A percentile compares a stretch with the other conserved stretches of the same genome.
Evolutionary conservation across 2,888 invertebrate genomes (phyloP).

Genomic region (Litoditis marina): DNA sequence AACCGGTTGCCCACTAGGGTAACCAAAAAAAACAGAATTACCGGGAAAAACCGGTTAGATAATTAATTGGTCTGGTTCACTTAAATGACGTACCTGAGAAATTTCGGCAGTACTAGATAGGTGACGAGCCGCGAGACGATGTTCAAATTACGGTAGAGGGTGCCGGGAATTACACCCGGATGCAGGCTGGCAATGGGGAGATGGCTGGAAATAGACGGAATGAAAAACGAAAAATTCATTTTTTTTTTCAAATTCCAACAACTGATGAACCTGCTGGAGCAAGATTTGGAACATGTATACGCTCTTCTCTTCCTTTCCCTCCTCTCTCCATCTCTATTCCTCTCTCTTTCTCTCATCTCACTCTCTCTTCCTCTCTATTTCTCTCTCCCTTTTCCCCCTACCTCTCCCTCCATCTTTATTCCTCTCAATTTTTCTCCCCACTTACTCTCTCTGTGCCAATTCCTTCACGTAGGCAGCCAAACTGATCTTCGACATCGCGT

Average conservation of each 20-base stretch:
- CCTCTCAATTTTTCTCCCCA: not conserved
- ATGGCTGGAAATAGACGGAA: constrained; percentile 6
- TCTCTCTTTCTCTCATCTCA: too few species aligned
- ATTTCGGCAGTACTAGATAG: constrained; percentile 5
- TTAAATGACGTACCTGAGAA: constrained; percentile 5
- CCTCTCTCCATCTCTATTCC: too few species aligned
- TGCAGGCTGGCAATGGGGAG: constrained; percentile 19
- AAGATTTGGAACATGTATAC: too few species aligned
- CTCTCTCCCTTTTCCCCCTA: too few species aligned
- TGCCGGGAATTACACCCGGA: constrained; percentile 38
- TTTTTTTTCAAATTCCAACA: not conserved
- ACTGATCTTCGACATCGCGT: constrained; percentile 39
- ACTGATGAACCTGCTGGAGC: too few species aligned
- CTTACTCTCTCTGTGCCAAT: constrained; percentile 18
- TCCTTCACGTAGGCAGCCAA: constrained; percentile 33
- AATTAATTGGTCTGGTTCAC: not conserved
- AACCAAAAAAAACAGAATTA: too few species aligned
- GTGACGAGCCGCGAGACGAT: constrained; percentile 18
- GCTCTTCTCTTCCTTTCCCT: too few species aligned
- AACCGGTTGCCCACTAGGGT: too few species aligned
- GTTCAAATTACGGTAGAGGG: constrained; percentile 34
- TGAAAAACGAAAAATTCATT: not conserved
- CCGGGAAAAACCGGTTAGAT: too few species aligned
- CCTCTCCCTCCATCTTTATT: not conserved
- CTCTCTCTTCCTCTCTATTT: too few species aligned